Base-by-base conservation (phyloP, 2,113 vertebrate genomes). In the Lutjanus erythropterus region DNA sequence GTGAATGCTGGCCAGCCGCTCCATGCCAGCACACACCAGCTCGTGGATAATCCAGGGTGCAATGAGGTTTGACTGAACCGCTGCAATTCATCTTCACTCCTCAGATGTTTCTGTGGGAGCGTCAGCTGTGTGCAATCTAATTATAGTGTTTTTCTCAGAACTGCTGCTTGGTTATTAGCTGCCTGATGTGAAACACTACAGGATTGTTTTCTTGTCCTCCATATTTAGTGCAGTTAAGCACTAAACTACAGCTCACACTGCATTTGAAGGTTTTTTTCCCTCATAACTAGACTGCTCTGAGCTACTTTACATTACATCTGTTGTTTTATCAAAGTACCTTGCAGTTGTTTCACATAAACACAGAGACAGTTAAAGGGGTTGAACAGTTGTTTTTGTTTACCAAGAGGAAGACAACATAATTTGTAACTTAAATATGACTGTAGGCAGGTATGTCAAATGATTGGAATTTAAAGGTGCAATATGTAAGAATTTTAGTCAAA, bases 1-100 rank as follows among this genome's bases (percentile, higher is more conserved):
- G 98, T 99, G 81, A 99, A 99, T 0, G 98, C 98, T 1, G 98
- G 97, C 25, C 98, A 99, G 89, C 98, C 98, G 1, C 96, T 99
- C 10, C 98, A 99, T 0, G 98, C 98, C 81, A 99, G 98, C 79
- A 96, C 96, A 71, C 97, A 99, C 77, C 98, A 99, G 86, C 96
- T 99, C 1, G 96, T 99, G 0, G 98, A 99, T 81, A 99, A 99
- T 81, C 98, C 97, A 0, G 98, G 98, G 44, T 99, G 98, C 94
- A 99, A 99, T 4, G 98, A 99, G 96, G 98, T 99, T 80, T 88
- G 95, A 14, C 19, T 49, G 27, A 56, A 25, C 27, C 9, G 9
- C n/a, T 68, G 14, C 50, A 19, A 61, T 27, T 74, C 33, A 15
- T 74, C 68, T 49, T 42, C 75, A 29, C 55, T 56, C n/a, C 29